Percentiles rank a stretch among this genome's conserved stretches.
These are phyloP conservation scores for Apodemia zela DNA, from an alignment of 2,888 invertebrate species.

Conservation along the genomic window DNA sequence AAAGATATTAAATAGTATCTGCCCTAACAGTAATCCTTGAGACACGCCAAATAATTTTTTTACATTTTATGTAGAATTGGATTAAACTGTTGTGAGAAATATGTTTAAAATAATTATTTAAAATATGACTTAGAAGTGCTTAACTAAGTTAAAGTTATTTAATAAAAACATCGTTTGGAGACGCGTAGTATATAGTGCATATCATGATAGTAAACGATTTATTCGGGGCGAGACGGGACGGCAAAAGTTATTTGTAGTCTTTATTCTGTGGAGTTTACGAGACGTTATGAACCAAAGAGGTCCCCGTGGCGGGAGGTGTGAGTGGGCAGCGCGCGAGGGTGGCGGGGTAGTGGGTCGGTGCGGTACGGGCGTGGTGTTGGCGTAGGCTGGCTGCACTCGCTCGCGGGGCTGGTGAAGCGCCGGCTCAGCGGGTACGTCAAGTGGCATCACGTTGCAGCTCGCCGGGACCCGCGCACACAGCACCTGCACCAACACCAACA, in stretches of 20 bases:
- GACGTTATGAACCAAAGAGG: conserved; percentile 32
- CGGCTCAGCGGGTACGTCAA: conserved; percentile 91
- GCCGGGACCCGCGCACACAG: conserved; percentile 41
- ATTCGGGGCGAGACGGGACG: too few relatives aligned
- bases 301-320: conserved; percentile 37
- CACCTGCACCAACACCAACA: conserved; percentile 42
- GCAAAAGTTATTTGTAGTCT: too few relatives aligned
- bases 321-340: conserved; percentile 25
- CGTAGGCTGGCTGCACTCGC: conserved; percentile 84
- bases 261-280: too few relatives aligned
- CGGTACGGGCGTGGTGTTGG: conserved; percentile 34
- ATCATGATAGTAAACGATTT: too few relatives aligned
- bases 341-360: conserved; percentile 35
- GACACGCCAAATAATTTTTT: neutral
- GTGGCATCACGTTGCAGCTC: conserved; percentile 83
- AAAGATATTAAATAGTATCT: neutral
- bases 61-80: neutral
- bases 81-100: too few relatives aligned
- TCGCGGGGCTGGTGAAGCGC: conserved; percentile 86
- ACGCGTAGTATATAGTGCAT: too few relatives aligned
- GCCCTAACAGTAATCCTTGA: neutral
- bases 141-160: too few relatives aligned
- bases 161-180: too few relatives aligned
- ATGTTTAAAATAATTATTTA: too few relatives aligned
- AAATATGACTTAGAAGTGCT: too few relatives aligned